Conservation (phyloP, 2,113 vertebrate species). For the Meleagris gallopavo region DNA sequence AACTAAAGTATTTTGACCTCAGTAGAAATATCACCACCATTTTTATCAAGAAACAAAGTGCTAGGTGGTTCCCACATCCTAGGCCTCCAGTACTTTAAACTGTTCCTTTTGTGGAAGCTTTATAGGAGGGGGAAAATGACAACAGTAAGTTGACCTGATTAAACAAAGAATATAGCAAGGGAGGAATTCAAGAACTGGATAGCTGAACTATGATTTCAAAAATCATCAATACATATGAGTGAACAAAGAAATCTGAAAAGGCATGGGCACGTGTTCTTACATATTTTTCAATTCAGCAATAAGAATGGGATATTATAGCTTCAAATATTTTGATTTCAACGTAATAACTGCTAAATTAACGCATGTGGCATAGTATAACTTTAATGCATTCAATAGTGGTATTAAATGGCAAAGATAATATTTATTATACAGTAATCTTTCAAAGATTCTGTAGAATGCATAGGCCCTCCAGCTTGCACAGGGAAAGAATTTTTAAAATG, state of each 20-base stretch:
- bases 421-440: constrained; percentile 49
- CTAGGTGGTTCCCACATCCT: constrained; percentile 1
- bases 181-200: neutral
- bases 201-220: neutral
- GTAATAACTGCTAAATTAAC: constrained; percentile 59
- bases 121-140: neutral
- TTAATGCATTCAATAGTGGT: constrained; percentile 47
- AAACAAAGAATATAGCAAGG: neutral
- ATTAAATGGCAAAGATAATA: constrained; percentile 58
- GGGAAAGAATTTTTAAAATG: constrained; percentile 65
- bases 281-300: neutral
- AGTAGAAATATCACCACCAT: neutral
- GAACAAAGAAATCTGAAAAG: constrained; percentile 28
- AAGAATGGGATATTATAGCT: neutral
- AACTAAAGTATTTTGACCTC: constrained; percentile 36
- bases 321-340: constrained; percentile 21
- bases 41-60: constrained; percentile 31
- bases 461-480: neutral
- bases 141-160: constrained; percentile 9
- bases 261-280: neutral
- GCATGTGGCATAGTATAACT: constrained; percentile 22
- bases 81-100: neutral
- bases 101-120: constrained; percentile 18
- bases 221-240: neutral
- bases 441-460: constrained; percentile 49